Percentiles rank a stretch among this genome's conserved stretches.
Evolutionary conservation across 37 sponge, comb jelly and placozoan genomes (phyloP).

Genomic region (Tethya wilhelma): DNA sequence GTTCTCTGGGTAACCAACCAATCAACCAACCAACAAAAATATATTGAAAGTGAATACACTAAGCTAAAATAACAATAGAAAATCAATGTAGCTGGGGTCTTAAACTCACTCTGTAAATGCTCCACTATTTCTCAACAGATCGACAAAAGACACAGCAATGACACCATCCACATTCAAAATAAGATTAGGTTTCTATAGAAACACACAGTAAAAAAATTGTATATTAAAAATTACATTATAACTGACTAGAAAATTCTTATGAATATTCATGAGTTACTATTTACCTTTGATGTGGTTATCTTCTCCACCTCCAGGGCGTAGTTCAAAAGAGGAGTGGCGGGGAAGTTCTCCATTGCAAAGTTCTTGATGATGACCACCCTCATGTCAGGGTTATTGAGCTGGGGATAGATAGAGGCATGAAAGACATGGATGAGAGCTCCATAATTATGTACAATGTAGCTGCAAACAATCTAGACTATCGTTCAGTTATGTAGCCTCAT

Average conservation of each 20-base stretch:
- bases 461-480: too few species aligned
- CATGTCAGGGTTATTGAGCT: slow-evolving; percentile 95
- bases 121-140: slow-evolving; percentile 87
- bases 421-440: too few species aligned
- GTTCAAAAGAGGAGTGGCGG: slow-evolving; percentile 88
- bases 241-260: not conserved
- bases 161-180: slow-evolving; percentile 98
- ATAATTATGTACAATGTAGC: too few species aligned
- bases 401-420: not conserved
- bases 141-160: slow-evolving; percentile 93
- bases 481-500: too few species aligned
- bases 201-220: not conserved
- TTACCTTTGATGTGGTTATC: slow-evolving; percentile 94
- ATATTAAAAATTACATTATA: not conserved
- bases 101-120: slow-evolving; percentile 78
- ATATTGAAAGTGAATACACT: too few species aligned
- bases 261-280: not conserved
- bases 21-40: too few species aligned
- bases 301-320: slow-evolving; percentile 97
- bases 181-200: slow-evolving; percentile 90
- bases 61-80: too few species aligned
- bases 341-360: slow-evolving; percentile 87
- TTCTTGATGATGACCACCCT: slow-evolving; percentile 89
- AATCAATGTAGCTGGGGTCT: too few species aligned
- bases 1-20: too few species aligned